Percentiles rank a stretch among this genome's conserved stretches.
phyloP scores from a whole-genome alignment of 2,888 invertebrate species.

The Eupithecia centaureata region DNA sequence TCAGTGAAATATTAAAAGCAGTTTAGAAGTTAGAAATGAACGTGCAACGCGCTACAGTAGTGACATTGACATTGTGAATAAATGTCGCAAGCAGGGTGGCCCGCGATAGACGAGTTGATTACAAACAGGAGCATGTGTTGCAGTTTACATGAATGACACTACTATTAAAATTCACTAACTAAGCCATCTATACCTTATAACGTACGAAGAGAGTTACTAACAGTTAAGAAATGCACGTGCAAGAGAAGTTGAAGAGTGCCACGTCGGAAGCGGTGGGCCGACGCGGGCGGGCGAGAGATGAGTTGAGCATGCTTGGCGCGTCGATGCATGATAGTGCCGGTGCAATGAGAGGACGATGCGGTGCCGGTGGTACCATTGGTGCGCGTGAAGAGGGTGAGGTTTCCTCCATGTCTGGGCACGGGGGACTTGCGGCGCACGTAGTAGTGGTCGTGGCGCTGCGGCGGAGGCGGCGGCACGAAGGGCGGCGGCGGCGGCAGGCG shows the following conservation, averaged over 20 bases:
- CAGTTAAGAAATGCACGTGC: conserved; percentile 30
- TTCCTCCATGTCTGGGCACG: conserved; percentile 71
- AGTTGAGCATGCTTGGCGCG: conserved; percentile 26
- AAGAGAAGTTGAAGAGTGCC: conserved; percentile 23
- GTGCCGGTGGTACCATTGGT: conserved; percentile 69
- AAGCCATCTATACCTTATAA: conserved; percentile 13
- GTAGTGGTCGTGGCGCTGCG: conserved; percentile 78
- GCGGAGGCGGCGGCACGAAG: conserved; percentile 79
- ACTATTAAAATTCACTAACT: conserved; percentile 12
- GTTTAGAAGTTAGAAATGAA: conserved; percentile 27
- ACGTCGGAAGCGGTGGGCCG: conserved; percentile 24
- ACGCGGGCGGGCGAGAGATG: conserved; percentile 29
- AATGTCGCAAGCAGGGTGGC: conserved; percentile 46
- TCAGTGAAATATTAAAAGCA: neutral
- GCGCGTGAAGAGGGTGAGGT: conserved; percentile 79
- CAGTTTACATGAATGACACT: conserved; percentile 25
- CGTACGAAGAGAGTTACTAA: conserved; percentile 20
- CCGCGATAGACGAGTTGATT: conserved; percentile 29
- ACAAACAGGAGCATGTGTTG: conserved; percentile 21
- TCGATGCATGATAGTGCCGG: conserved; percentile 33
- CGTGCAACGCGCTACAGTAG: conserved; percentile 47
- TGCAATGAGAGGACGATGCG: conserved; percentile 44
- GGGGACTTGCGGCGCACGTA: conserved; percentile 82
- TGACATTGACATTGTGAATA: conserved; percentile 70
- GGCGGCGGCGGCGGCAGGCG: conserved; percentile 80